Conservation (phyloP, 1,140 invertebrate genomes). For the Brachystomella parvula region DNA sequence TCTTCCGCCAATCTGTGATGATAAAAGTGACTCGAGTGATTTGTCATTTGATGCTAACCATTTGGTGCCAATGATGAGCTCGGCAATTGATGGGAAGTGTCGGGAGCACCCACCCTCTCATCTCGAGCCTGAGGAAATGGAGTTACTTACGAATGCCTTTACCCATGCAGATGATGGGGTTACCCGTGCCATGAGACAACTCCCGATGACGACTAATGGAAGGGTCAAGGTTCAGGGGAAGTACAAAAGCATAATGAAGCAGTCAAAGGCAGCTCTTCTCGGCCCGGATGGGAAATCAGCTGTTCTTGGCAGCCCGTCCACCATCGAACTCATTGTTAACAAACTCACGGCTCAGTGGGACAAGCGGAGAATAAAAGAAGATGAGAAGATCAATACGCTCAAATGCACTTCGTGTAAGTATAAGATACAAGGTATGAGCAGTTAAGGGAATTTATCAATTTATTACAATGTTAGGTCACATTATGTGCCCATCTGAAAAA, state of each 20-base stretch:
- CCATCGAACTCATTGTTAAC: not conserved
- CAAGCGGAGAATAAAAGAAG: not conserved
- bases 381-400: not conserved
- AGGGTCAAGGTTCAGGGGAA: not conserved
- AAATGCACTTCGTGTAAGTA: constrained; percentile 2
- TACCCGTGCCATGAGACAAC: not conserved
- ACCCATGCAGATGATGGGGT: not conserved
- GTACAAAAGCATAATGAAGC: not conserved
- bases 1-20: not conserved
- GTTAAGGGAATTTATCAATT: not conserved
- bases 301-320: not conserved
- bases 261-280: not conserved
- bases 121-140: not conserved
- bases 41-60: not conserved
- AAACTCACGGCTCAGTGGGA: not conserved
- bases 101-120: not conserved
- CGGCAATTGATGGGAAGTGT: not conserved
- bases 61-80: not conserved
- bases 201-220: not conserved
- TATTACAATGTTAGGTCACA: not conserved
- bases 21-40: not conserved
- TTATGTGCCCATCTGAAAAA: not conserved
- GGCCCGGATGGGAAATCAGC: not conserved
- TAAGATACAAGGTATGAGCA: not conserved
- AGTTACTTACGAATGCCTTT: not conserved